Evolutionary conservation across 2,888 invertebrate genomes (phyloP).

Genomic region (Dryomyza anilis): DNA sequence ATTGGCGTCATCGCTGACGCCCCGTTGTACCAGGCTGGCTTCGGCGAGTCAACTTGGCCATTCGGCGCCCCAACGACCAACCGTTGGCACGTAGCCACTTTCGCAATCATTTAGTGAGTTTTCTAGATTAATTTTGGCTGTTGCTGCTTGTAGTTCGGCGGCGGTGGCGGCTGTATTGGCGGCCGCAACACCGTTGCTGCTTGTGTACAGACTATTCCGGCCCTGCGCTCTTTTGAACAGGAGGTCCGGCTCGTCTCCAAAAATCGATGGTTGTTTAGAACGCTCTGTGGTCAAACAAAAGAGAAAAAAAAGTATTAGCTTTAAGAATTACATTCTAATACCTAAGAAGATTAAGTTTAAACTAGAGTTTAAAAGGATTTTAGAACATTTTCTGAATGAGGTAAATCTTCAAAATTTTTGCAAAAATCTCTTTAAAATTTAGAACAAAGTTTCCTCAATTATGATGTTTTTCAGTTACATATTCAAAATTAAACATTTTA

Average conservation of each 20-base stretch:
- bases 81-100: conserved; percentile 73
- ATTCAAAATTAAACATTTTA: too few species aligned
- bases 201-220: conserved; percentile 64
- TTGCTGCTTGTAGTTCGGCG: conserved; percentile 45
- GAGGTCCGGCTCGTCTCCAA: conserved; percentile 69
- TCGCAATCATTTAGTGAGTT: conserved; percentile 64
- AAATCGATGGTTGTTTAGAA: conserved; percentile 72
- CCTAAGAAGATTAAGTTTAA: too few species aligned
- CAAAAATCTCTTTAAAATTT: not conserved
- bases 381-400: too few species aligned
- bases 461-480: too few species aligned
- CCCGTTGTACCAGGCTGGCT: conserved; percentile 63
- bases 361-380: too few species aligned
- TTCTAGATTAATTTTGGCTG: conserved; percentile 61
- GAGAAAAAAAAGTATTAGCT: conserved; percentile 5
- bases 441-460: too few species aligned
- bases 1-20: conserved; percentile 49
- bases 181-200: conserved; percentile 52
- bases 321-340: too few species aligned
- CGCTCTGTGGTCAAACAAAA: conserved; percentile 68
- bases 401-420: not conserved
- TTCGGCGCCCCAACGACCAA: conserved; percentile 90
- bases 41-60: conserved; percentile 97
- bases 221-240: conserved; percentile 65
- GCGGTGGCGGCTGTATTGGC: conserved; percentile 43